phyloP scores from a whole-genome alignment of 2,797 vertebrate genomes.

The Spondyliosoma cantharus region DNA sequence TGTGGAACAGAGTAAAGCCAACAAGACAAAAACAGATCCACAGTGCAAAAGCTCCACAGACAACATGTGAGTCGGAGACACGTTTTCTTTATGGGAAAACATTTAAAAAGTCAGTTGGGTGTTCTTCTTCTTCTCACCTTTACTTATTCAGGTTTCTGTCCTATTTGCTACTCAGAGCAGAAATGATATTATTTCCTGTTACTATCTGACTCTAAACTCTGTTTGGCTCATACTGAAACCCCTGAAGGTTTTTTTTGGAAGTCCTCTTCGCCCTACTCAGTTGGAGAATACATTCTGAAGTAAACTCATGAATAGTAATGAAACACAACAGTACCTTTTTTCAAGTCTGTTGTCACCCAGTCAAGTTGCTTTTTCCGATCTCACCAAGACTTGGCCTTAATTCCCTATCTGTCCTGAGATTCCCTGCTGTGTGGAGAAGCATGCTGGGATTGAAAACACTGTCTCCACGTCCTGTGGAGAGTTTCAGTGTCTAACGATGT shows the following conservation, averaged over 20 bases:
- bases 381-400: slow-evolving; percentile 45
- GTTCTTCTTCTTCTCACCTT: background rate
- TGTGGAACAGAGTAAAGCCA: background rate
- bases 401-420: slow-evolving; percentile 46
- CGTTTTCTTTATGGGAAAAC: background rate
- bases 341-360: slow-evolving; percentile 50
- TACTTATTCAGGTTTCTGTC: background rate
- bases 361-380: slow-evolving; percentile 57
- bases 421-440: slow-evolving; percentile 54
- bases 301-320: slow-evolving; percentile 72
- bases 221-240: slow-evolving; percentile 31
- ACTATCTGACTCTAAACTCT: slow-evolving; percentile 23
- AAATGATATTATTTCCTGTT: slow-evolving; percentile 26
- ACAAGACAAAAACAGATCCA: background rate
- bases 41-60: background rate
- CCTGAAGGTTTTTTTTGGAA: slow-evolving; percentile 28
- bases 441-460: slow-evolving; percentile 42
- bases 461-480: slow-evolving; percentile 23
- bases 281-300: slow-evolving; percentile 49
- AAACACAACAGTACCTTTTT: slow-evolving; percentile 65
- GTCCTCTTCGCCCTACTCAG: slow-evolving; percentile 17
- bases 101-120: background rate
- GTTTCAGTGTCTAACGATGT: slow-evolving; percentile 23
- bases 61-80: background rate
- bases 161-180: background rate